Base-by-base conservation (phyloP, 2,797 vertebrate genomes). In the Cirrhinus mrigala region DNA sequence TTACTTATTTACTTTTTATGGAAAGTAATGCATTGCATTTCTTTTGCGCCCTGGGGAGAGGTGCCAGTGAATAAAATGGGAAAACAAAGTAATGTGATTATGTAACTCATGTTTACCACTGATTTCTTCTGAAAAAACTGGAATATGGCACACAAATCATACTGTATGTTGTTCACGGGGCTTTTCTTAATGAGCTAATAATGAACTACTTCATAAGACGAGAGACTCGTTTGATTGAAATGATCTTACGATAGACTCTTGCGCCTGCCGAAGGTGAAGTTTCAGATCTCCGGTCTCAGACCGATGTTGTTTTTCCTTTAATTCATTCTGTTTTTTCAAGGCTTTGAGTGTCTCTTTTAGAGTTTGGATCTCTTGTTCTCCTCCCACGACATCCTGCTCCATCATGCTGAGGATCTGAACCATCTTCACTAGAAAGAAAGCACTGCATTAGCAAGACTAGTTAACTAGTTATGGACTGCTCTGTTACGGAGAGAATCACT, bases 331-430 rank as follows among this genome's bases (percentile, higher is more conserved):
- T 66, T 82, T 83, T 2, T 83, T 92, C 84, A 95, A 87, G 0
- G 84, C 74, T 16, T 92, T 88, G 3, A 92, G 91, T 81, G 95
- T 92, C 81, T 87, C 89, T 82, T 91, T 92, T 85, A 96, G 91
- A 83, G 88, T 89, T 89, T 86, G 91, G n/a, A 94, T 87, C 82
- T 95, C 93, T 7, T 91, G 91, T 84, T 91, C 91, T 74, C 88
- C 87, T 66, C 80, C 89, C 78, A 84, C 91, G 88, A 94, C 90
- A 81, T 95, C 92, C 1, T 81, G 89, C 68, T 93, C 91, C 91
- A 95, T 93, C 92, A 94, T 92, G 12, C 95, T 95, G 81, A 97
- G 93, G 90, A 97, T 91, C 81, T 93, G 94, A 64, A 95, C 92
- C 14, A 96, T 96, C 73, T 96, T 94, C 88, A 93, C 96, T 97